Evolutionary conservation across 92 coral and sea anemone species (phyloP).

Genomic region (Siderastrea radians): DNA sequence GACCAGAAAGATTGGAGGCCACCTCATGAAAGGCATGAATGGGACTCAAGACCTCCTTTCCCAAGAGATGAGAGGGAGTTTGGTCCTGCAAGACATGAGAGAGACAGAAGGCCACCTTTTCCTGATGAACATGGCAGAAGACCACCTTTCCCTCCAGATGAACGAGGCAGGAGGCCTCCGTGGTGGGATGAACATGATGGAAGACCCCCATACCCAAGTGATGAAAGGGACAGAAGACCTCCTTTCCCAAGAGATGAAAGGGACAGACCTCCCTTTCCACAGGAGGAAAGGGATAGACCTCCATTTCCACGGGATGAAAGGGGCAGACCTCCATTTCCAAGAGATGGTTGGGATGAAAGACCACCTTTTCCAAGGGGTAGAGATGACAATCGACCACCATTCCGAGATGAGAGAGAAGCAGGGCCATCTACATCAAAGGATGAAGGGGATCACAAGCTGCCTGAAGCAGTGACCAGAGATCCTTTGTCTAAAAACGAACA

Average conservation of each 20-base stretch:
- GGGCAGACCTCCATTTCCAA: conserved; percentile 42
- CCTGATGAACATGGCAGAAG: conserved; percentile 33
- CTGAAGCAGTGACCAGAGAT: conserved; percentile 3
- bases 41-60: conserved; percentile 27
- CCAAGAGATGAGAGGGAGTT: conserved; percentile 32
- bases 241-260: conserved; percentile 13
- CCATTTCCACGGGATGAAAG: conserved; percentile 33
- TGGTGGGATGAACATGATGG: conserved; percentile 10
- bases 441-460: conserved; percentile 16
- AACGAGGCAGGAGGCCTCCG: conserved; percentile 14
- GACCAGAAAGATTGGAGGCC: conserved; percentile 35
- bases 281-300: conserved; percentile 49
- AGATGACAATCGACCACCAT: background rate
- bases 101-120: conserved; percentile 35
- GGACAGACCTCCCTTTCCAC: conserved; percentile 26
- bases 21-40: conserved; percentile 1
- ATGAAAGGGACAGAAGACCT: conserved; percentile 12
- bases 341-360: conserved; percentile 17
- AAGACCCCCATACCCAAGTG: conserved; percentile 9
- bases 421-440: conserved; percentile 20
- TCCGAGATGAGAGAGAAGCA: conserved; percentile 4
- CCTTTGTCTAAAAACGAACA: conserved; percentile 32
- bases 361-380: conserved; percentile 13
- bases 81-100: conserved; percentile 17
- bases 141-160: conserved; percentile 33